phyloP scores from a whole-genome alignment of 2,888 invertebrate species.

The Sphaeridia pumilis region DNA sequence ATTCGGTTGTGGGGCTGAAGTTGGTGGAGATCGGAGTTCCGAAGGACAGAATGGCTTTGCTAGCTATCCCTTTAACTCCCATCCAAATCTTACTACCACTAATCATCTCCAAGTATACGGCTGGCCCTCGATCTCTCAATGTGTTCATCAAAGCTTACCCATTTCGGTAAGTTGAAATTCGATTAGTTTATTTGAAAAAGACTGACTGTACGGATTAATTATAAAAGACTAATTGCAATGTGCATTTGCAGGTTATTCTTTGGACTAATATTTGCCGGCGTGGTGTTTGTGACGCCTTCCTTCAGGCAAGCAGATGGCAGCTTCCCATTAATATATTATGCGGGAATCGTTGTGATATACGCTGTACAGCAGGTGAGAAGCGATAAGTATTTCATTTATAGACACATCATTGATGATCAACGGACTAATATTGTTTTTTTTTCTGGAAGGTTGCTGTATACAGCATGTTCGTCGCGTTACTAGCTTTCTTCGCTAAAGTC shows the following conservation, averaged over 20 bases:
- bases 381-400: neutral
- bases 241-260: constrained; percentile 55
- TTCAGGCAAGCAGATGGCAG: constrained; percentile 54
- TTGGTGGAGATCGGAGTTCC: constrained; percentile 93
- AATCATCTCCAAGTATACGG: constrained; percentile 66
- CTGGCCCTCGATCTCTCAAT: constrained; percentile 78
- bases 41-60: constrained; percentile 80
- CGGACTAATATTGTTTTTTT: constrained; percentile 36
- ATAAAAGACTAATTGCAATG: constrained; percentile 1
- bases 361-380: constrained; percentile 77
- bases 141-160: constrained; percentile 83
- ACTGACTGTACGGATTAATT: neutral
- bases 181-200: neutral
- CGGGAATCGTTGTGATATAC: constrained; percentile 62
- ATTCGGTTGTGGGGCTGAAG: constrained; percentile 88
- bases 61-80: constrained; percentile 88
- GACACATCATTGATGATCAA: neutral
- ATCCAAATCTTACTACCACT: constrained; percentile 86
- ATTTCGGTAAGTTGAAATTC: constrained; percentile 44
- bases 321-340: constrained; percentile 56
- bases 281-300: constrained; percentile 75
- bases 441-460: constrained; percentile 81
- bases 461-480: constrained; percentile 92
- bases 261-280: constrained; percentile 65
- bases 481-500: constrained; percentile 96